These are phyloP conservation scores for Phalacrocorax aristotelis DNA, from an alignment of 2,113 vertebrate genomes.

Conservation along the genomic window DNA sequence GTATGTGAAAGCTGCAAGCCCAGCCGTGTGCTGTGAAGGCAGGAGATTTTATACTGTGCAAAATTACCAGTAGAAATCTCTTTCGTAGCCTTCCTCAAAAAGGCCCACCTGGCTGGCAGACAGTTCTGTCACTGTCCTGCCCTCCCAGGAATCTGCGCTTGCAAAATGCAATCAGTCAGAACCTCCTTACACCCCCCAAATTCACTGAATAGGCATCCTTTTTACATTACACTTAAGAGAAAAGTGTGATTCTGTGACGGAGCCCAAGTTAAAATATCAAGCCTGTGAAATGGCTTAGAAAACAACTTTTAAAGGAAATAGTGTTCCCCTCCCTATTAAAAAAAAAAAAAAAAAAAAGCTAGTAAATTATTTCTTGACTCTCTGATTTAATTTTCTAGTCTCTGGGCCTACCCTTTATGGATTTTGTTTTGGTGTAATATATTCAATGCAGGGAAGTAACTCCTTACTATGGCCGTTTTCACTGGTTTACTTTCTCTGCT, in stretches of 20 bases:
- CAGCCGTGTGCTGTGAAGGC: background rate
- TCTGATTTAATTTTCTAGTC: background rate
- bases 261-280: background rate
- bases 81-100: background rate
- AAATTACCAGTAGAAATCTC: background rate
- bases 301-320: background rate
- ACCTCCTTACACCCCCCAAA: background rate
- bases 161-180: background rate
- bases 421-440: background rate
- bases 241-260: background rate
- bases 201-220: background rate
- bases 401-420: background rate
- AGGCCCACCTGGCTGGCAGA: background rate
- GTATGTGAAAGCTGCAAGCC: background rate
- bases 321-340: background rate
- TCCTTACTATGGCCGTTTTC: background rate
- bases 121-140: background rate
- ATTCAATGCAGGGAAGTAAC: background rate
- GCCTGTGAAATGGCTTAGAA: background rate
- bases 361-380: background rate
- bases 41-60: background rate
- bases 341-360: background rate
- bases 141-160: background rate
- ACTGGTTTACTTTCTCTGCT: background rate
- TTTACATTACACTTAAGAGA: background rate